phyloP scores from a whole-genome alignment of 2,797 vertebrate genomes.

The Myiotriccus ornatus region DNA sequence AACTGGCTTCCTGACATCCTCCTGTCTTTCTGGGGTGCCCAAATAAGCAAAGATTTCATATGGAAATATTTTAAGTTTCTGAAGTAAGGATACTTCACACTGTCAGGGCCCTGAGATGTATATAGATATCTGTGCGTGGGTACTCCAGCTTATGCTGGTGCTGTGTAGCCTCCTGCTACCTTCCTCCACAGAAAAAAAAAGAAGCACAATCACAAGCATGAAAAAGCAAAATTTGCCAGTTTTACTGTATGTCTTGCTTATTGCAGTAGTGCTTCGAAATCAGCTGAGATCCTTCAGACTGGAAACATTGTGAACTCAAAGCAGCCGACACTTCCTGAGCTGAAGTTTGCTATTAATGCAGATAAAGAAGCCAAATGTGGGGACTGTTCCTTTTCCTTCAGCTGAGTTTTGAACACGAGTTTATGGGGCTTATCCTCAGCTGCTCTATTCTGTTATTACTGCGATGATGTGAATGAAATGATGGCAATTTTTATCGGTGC shows the following conservation, averaged over 20 bases:
- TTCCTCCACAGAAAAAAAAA: neutral
- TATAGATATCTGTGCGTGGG: fast-evolving
- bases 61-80: neutral
- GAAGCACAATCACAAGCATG: neutral
- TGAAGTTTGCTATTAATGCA: neutral
- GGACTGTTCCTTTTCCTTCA: neutral
- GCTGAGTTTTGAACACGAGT: neutral
- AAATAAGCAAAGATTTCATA: neutral
- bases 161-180: neutral
- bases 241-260: neutral
- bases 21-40: neutral
- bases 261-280: neutral
- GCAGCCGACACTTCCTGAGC: neutral
- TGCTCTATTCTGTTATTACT: neutral
- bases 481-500: neutral
- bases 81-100: neutral
- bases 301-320: neutral
- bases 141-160: neutral
- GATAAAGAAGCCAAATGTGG: neutral
- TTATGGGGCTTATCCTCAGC: neutral
- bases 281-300: neutral
- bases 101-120: neutral
- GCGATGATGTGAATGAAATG: neutral
- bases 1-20: neutral
- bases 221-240: neutral